Conservation (phyloP, 2,797 vertebrate genomes). For the Avahi laniger region DNA sequence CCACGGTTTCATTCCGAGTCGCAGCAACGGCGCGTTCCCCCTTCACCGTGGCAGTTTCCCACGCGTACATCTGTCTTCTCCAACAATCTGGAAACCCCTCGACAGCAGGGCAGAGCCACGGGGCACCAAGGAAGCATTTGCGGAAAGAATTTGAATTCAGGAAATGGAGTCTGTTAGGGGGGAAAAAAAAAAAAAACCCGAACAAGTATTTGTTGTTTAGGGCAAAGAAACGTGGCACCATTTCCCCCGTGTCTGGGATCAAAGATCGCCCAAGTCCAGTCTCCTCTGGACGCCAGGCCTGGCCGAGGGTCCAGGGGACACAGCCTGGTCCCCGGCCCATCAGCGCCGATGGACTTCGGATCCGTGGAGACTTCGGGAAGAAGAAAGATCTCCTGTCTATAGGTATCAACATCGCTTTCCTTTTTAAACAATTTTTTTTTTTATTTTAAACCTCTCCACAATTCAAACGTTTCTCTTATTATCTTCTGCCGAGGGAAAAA, state of each 20-base stretch:
- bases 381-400: neutral
- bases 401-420: constrained; percentile 42
- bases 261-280: neutral
- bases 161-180: neutral
- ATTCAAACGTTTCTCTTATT: constrained; percentile 77
- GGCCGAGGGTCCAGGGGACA: neutral
- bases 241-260: neutral
- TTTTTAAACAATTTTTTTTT: neutral
- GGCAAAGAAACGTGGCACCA: neutral
- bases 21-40: neutral
- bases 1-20: neutral
- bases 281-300: neutral
- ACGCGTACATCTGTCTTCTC: neutral
- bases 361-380: neutral
- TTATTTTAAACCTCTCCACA: constrained; percentile 56
- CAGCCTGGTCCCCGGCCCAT: neutral
- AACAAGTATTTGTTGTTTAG: neutral
- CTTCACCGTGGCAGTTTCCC: neutral
- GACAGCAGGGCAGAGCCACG: neutral
- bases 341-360: rapidly evolving
- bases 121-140: neutral
- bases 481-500: constrained; percentile 78
- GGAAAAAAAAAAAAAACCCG: neutral
- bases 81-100: neutral
- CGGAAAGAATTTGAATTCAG: neutral